phyloP scores from a whole-genome alignment of 2,888 invertebrate species.

The Cyclophora albipunctata region DNA sequence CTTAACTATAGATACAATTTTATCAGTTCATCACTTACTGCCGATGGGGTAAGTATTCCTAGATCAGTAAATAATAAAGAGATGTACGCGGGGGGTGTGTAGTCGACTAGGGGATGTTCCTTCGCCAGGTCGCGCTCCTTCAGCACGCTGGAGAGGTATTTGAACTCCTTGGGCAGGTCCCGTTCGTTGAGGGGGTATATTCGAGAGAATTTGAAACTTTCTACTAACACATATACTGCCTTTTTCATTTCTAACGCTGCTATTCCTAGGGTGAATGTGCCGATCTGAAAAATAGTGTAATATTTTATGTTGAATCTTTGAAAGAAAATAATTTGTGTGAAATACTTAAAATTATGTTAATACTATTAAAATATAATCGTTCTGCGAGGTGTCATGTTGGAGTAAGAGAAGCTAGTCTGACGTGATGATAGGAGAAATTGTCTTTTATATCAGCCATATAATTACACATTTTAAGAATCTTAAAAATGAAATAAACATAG shows the following conservation, averaged over 20 bases:
- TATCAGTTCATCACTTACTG: slow-evolving; percentile 97
- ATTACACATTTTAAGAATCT: too few relatives aligned
- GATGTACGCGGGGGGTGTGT: slow-evolving; percentile 96
- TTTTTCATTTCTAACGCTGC: slow-evolving; percentile 93
- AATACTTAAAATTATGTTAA: too few relatives aligned
- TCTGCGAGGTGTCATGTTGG: too few relatives aligned
- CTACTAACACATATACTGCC: slow-evolving; percentile 95
- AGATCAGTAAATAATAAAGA: slow-evolving; percentile 95
- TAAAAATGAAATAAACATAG: too few relatives aligned
- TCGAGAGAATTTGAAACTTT: slow-evolving; percentile 97
- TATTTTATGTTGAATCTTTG: too few relatives aligned
- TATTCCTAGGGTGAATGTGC: slow-evolving; percentile 88
- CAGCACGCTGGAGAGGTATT: slow-evolving; percentile 75
- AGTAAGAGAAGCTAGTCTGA: too few relatives aligned
- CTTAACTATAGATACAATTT: slow-evolving; percentile 89
- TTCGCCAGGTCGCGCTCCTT: slow-evolving; percentile 63
- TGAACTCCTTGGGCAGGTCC: slow-evolving; percentile 92
- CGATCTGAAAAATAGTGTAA: slow-evolving; percentile 77
- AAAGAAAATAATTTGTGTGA: too few relatives aligned
- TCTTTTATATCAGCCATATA: too few relatives aligned
- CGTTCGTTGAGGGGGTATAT: slow-evolving; percentile 94
- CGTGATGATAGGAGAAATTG: too few relatives aligned
- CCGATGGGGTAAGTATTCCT: slow-evolving; percentile 96
- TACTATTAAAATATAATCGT: too few relatives aligned
- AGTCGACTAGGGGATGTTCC: slow-evolving; percentile 94